These are phyloP conservation scores for Furcula furcula DNA, from an alignment of 2,888 invertebrate species.

Conservation along the genomic window DNA sequence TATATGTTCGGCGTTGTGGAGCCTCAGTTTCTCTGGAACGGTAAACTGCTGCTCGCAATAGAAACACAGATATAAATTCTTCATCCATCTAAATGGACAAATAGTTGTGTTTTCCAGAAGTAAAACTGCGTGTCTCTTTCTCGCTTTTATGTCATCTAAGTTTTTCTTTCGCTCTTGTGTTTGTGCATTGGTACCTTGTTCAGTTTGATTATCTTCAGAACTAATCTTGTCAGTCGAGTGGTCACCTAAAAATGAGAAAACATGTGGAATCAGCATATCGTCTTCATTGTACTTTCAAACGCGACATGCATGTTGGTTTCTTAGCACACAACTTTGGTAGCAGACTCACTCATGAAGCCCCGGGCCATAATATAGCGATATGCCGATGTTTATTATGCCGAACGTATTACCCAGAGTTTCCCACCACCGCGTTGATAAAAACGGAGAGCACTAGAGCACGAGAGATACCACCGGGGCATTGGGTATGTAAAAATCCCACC, in stretches of 20 bases:
- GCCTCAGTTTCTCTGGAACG: constrained; percentile 50
- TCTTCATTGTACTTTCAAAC: constrained; percentile 11
- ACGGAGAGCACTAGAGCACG: too few relatives aligned
- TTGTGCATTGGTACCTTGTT: constrained; percentile 13
- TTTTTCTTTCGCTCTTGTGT: constrained; percentile 30
- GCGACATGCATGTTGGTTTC: too few relatives aligned
- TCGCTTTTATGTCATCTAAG: constrained; percentile 44
- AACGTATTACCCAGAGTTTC: too few relatives aligned
- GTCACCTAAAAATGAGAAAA: constrained; percentile 73
- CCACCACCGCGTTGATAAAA: too few relatives aligned
- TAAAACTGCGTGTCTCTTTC: constrained; percentile 47
- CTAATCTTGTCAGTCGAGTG: constrained; percentile 24
- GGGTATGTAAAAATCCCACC: too few relatives aligned
- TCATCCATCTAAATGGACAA: constrained; percentile 69
- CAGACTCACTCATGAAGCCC: too few relatives aligned
- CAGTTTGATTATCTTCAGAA: constrained; percentile 14
- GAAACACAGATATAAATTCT: constrained; percentile 62
- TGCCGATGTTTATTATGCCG: too few relatives aligned
- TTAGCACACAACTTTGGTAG: too few relatives aligned
- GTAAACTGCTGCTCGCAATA: constrained; percentile 58
- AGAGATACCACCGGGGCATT: too few relatives aligned
- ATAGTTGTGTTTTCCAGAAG: constrained; percentile 59
- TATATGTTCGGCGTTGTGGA: constrained; percentile 46
- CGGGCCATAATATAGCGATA: too few relatives aligned
- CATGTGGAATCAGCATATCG: constrained; percentile 40